A percentile compares a stretch with the other conserved stretches of the same genome.
These are phyloP conservation scores for Cynoglossus semilaevis DNA, from an alignment of 2,113 vertebrate genomes.

Conservation along the genomic window DNA sequence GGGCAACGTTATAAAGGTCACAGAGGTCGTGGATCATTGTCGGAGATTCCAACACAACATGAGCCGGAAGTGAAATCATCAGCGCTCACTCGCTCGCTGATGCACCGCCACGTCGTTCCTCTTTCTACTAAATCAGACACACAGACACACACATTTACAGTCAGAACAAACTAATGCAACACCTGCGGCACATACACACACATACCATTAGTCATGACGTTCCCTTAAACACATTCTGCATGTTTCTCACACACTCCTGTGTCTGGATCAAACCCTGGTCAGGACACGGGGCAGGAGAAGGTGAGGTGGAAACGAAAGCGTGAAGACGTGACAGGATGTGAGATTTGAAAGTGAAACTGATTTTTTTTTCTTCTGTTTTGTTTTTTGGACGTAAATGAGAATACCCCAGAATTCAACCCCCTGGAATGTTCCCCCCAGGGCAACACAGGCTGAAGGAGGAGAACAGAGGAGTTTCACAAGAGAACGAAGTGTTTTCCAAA, in stretches of 20 bases:
- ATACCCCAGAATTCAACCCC: conserved; percentile 65
- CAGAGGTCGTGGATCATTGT: too few relatives aligned
- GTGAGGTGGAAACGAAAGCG: background rate
- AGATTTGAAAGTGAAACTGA: conserved; percentile 33
- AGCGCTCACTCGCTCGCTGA: background rate
- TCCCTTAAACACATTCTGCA: conserved; percentile 45
- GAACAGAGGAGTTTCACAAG: conserved; percentile 82
- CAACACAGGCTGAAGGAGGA: conserved; percentile 83
- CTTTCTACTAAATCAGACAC: background rate
- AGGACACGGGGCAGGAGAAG: background rate
- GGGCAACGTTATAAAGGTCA: too few relatives aligned
- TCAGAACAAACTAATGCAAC: background rate
- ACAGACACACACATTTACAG: background rate
- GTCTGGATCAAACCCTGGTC: background rate
- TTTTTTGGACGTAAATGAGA: background rate
- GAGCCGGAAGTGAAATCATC: background rate
- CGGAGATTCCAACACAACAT: too few relatives aligned
- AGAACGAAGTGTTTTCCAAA: conserved; percentile 69
- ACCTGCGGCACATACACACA: conserved; percentile 15
- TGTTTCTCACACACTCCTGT: background rate
- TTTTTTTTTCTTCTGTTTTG: background rate
- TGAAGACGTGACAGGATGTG: background rate
- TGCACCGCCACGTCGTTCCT: too few relatives aligned
- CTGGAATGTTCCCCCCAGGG: conserved; percentile 83
- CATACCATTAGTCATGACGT: conserved; percentile 23